A percentile compares a stretch with the other conserved stretches of the same genome.
Conservation (phyloP, 2,113 vertebrate species). For the Thomomys bottae region DNA sequence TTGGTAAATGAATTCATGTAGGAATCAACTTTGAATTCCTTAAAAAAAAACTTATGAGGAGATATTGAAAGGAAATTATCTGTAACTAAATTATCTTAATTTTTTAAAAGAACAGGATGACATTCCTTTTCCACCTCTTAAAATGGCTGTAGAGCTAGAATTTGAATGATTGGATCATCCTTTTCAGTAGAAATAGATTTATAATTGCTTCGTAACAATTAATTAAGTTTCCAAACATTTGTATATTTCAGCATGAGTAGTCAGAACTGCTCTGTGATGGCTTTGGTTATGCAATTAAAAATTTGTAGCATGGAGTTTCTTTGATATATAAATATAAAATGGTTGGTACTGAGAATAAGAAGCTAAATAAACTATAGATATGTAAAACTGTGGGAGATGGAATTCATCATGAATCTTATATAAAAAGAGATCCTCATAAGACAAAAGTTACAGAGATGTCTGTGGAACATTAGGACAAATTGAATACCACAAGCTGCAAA, state of each 20-base stretch:
- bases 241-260: neutral
- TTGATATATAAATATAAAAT: conserved; percentile 26
- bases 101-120: conserved; percentile 1
- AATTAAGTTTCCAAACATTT: conserved; percentile 30
- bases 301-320: neutral
- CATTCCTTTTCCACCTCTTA: conserved; percentile 2
- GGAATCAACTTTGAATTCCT: neutral
- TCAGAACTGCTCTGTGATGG: neutral
- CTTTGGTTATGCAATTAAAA: conserved; percentile 16
- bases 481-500: neutral
- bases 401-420: conserved; percentile 12
- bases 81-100: conserved; percentile 41
- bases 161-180: neutral
- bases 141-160: conserved; percentile 14
- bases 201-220: conserved; percentile 28
- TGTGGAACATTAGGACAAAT: neutral
- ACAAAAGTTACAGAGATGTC: neutral
- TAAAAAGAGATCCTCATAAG: conserved; percentile 16
- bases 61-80: neutral
- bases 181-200: neutral
- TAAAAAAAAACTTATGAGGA: neutral
- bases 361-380: conserved; percentile 6
- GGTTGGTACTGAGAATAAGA: neutral
- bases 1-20: neutral
- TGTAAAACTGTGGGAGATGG: neutral